These are phyloP conservation scores for Sympetrum striolatum DNA, from an alignment of 2,888 invertebrate species.

Conservation along the genomic window DNA sequence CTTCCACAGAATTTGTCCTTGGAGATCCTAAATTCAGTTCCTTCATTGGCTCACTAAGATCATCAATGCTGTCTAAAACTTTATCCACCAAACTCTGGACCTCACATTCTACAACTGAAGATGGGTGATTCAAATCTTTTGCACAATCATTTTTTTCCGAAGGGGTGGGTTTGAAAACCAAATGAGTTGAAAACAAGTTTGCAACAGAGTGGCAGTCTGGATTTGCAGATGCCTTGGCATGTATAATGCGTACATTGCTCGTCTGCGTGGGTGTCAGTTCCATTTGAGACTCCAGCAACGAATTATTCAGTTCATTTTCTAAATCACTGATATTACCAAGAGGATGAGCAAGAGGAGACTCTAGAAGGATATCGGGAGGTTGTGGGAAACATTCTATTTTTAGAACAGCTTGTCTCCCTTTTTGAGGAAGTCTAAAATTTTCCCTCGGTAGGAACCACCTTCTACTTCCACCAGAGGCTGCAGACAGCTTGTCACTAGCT, in stretches of 20 bases:
- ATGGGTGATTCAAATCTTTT: too few relatives aligned
- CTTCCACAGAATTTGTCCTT: background rate
- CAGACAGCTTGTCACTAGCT: background rate
- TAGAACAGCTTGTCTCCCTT: slow-evolving; percentile 21
- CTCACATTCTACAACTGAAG: background rate
- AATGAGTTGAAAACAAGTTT: background rate
- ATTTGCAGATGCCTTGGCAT: background rate
- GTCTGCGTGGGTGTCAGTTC: background rate
- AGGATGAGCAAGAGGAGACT: slow-evolving; percentile 20
- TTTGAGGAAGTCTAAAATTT: slow-evolving; percentile 8
- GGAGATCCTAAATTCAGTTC: background rate
- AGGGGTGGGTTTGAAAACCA: background rate
- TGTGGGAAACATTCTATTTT: background rate
- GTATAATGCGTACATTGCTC: background rate
- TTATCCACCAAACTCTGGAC: background rate
- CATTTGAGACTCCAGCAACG: background rate
- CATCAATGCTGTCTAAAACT: background rate
- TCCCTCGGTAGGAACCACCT: slow-evolving; percentile 29
- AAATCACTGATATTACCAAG: background rate
- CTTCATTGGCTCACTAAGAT: background rate
- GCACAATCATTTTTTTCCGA: too few relatives aligned
- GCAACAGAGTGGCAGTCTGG: background rate
- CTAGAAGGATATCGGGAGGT: background rate
- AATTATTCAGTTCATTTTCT: background rate
- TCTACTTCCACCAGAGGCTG: background rate